Percentiles rank a stretch among this genome's conserved stretches.
These are phyloP conservation scores for Argynnis bischoffii DNA, from an alignment of 2,888 invertebrate genomes.

Conservation along the genomic window DNA sequence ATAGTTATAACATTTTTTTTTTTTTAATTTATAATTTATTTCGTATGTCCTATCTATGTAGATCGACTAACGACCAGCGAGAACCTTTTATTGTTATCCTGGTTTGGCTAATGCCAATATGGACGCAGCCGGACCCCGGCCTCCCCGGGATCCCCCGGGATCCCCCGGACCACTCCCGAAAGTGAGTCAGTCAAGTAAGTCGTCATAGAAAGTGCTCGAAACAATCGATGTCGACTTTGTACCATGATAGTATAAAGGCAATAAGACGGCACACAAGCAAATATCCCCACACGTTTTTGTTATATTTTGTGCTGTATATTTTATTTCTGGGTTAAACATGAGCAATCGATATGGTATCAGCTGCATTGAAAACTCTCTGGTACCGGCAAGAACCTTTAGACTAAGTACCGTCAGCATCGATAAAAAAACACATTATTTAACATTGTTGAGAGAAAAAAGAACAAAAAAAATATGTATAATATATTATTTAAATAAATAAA, in stretches of 20 bases:
- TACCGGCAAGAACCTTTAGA: slow-evolving; percentile 10
- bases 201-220: too few species aligned
- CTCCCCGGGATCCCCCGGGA: not conserved
- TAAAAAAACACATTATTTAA: not conserved
- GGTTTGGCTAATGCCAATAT: slow-evolving; percentile 15
- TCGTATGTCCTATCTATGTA: slow-evolving; percentile 80
- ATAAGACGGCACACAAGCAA: slow-evolving; percentile 31
- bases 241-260: slow-evolving; percentile 39
- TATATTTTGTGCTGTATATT: slow-evolving; percentile 9
- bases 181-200: too few species aligned
- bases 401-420: not conserved
- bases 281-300: not conserved
- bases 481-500: slow-evolving; percentile 7
- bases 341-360: not conserved
- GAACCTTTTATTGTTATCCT: slow-evolving; percentile 8
- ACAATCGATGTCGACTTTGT: slow-evolving; percentile 24
- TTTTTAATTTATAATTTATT: slow-evolving; percentile 80
- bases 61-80: slow-evolving; percentile 53
- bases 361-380: not conserved
- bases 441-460: not conserved
- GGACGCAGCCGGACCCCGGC: slow-evolving; percentile 6
- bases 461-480: not conserved
- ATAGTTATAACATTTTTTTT: slow-evolving; percentile 69
- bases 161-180: not conserved
- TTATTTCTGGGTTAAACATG: not conserved